A percentile compares a stretch with the other conserved stretches of the same genome.
phyloP scores from a whole-genome alignment of 2,113 vertebrate species.

The Scartelaos histophorus region DNA sequence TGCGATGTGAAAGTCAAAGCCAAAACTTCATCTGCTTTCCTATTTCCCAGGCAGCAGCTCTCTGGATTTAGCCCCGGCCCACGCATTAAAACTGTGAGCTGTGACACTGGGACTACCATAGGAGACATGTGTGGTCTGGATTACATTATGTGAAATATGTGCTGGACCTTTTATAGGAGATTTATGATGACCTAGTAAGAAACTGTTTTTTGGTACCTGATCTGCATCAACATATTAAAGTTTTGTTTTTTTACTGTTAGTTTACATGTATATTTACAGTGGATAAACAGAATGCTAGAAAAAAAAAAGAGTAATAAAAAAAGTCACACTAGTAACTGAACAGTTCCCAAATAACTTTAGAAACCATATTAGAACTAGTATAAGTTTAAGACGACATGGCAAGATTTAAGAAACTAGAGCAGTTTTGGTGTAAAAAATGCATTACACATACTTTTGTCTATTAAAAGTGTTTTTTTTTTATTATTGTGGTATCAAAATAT shows the following conservation, averaged over 20 bases:
- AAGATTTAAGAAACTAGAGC: no score
- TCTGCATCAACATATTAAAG: background rate
- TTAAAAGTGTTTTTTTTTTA: no score
- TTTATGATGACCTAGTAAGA: background rate
- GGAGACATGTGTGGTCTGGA: constrained; percentile 7
- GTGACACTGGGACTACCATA: constrained; percentile 24
- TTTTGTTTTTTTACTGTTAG: background rate
- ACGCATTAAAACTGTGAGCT: constrained; percentile 17
- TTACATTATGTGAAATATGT: background rate
- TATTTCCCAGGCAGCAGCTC: constrained; percentile 46
- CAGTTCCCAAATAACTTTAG: no score
- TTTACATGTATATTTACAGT: no score
- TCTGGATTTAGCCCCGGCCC: constrained; percentile 41
- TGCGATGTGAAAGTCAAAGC: constrained; percentile 18
- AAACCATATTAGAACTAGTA: no score
- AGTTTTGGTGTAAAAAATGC: no score
- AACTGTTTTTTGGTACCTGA: background rate
- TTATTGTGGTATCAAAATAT: no score
- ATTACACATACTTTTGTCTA: no score
- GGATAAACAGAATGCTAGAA: no score
- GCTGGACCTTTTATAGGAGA: background rate
- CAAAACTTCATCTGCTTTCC: constrained; percentile 25
- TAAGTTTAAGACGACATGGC: no score
- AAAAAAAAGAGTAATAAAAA: no score
- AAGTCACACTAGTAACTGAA: no score